These are phyloP conservation scores for Raja brachyura DNA, from an alignment of 2,113 vertebrate genomes.

Conservation along the genomic window DNA sequence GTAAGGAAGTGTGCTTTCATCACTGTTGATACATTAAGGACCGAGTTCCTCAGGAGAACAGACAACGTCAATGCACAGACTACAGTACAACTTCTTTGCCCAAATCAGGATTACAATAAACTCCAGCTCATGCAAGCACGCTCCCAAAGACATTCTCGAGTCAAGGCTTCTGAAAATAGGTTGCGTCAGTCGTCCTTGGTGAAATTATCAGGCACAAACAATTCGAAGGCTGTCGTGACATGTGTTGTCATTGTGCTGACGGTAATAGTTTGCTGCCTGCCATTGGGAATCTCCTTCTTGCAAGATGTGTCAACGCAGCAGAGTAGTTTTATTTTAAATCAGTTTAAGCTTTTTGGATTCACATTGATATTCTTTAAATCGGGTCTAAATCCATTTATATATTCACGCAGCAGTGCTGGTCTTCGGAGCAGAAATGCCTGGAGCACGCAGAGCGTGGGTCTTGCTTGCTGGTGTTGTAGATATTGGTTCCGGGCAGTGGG, in stretches of 20 bases:
- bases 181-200: conserved; percentile 72
- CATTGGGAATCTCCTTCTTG: conserved; percentile 77
- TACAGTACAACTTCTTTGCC: conserved; percentile 68
- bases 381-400: conserved; percentile 92
- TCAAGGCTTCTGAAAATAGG: conserved; percentile 47
- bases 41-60: conserved; percentile 60
- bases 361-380: conserved; percentile 91
- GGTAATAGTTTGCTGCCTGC: conserved; percentile 83
- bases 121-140: conserved; percentile 67
- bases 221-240: conserved; percentile 81
- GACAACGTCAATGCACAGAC: conserved; percentile 59
- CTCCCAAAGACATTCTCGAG: conserved; percentile 55
- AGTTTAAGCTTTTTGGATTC: conserved; percentile 88
- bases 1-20: conserved; percentile 69
- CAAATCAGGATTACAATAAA: conserved; percentile 78
- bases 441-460: conserved; percentile 69
- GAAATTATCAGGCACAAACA: conserved; percentile 79
- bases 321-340: conserved; percentile 75
- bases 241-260: conserved; percentile 84
- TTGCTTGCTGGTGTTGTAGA: conserved; percentile 79
- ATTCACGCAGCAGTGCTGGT: conserved; percentile 86
- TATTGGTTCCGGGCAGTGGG: conserved; percentile 81
- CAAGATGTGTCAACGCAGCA: conserved; percentile 69
- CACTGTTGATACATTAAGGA: conserved; percentile 63
- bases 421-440: conserved; percentile 78